A percentile compares a stretch with the other conserved stretches of the same genome.
Evolutionary conservation across 2,113 vertebrate genomes (phyloP).

Genomic region (Sialia sialis): DNA sequence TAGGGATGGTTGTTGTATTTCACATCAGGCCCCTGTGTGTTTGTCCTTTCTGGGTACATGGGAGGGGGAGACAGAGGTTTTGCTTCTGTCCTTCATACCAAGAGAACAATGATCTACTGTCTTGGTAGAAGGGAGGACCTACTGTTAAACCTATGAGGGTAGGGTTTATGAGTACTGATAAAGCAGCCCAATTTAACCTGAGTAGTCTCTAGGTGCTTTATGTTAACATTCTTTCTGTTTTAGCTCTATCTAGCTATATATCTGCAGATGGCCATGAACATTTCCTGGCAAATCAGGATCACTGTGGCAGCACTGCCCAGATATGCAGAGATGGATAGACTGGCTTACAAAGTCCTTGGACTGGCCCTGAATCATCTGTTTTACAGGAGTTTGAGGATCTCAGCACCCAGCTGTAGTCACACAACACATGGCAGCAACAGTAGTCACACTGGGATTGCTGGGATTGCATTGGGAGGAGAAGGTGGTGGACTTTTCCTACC

Average conservation of each 20-base stretch:
- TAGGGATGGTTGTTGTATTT: background rate
- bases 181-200: background rate
- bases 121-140: background rate
- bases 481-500: background rate
- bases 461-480: background rate
- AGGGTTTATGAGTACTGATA: conserved; percentile 44
- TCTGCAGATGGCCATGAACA: background rate
- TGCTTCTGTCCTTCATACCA: background rate
- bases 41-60: background rate
- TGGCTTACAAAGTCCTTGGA: background rate
- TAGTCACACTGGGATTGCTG: background rate
- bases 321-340: background rate
- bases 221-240: background rate
- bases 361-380: background rate
- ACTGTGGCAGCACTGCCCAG: background rate
- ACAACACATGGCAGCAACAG: background rate
- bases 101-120: conserved; percentile 21
- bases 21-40: background rate
- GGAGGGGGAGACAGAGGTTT: background rate
- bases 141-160: background rate
- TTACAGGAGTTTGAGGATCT: background rate
- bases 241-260: background rate
- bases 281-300: background rate
- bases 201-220: background rate
- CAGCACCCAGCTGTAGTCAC: background rate